Evolutionary conservation across 2,113 vertebrate species (phyloP).

Genomic region (Caretta caretta): DNA sequence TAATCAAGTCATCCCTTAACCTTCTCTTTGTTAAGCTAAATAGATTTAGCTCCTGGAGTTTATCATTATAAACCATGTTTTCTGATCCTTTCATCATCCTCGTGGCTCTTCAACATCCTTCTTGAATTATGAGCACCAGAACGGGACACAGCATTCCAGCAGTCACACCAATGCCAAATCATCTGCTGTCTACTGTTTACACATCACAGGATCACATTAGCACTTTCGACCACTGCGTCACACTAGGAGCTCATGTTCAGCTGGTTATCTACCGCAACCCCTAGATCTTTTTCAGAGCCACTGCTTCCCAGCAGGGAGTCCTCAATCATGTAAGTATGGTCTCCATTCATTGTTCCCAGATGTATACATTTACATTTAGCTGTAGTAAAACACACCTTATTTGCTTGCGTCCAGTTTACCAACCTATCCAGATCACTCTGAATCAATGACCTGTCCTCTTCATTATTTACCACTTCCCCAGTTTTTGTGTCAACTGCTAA

Average conservation of each 20-base stretch:
- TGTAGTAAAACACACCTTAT: not conserved
- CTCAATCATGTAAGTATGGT: not conserved
- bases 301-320: not conserved
- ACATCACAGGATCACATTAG: not conserved
- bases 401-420: not conserved
- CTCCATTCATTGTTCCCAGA: not conserved
- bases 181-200: not conserved
- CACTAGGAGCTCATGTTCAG: not conserved
- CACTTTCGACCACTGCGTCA: not conserved
- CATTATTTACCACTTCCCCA: not conserved
- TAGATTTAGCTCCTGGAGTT: not conserved
- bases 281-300: not conserved
- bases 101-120: not conserved
- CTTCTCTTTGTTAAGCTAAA: too few relatives aligned
- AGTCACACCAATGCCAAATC: not conserved
- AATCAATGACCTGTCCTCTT: not conserved
- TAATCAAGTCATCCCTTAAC: too few relatives aligned
- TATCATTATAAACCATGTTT: not conserved
- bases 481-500: not conserved
- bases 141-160: not conserved
- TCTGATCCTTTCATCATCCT: not conserved
- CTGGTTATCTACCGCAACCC: not conserved
- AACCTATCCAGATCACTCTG: not conserved
- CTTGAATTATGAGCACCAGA: not conserved
- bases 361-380: not conserved